Conservation (phyloP, 2,888 invertebrate species). For the Empis stercorea region DNA sequence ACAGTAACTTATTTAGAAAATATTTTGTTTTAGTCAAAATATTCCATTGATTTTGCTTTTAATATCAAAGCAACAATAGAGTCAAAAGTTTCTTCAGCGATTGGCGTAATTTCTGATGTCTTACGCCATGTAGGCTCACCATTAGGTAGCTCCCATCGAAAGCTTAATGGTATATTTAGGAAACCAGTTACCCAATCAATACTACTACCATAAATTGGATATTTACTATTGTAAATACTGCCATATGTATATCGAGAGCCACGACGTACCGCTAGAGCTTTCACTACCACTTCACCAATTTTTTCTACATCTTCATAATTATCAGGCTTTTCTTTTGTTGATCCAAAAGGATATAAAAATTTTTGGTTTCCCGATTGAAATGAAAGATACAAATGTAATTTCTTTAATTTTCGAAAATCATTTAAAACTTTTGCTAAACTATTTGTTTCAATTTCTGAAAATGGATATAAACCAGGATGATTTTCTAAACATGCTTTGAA, state of each 20-base stretch:
- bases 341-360: conserved; percentile 57
- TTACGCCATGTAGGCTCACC: conserved; percentile 5
- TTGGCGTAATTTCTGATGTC: conserved; percentile 53
- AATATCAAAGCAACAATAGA: too few species aligned
- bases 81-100: conserved; percentile 27
- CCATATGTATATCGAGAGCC: conserved; percentile 48
- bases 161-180: conserved; percentile 17
- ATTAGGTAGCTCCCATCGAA: too few species aligned
- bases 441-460: conserved; percentile 44
- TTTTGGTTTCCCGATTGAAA: conserved; percentile 67
- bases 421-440: conserved; percentile 43
- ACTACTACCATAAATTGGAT: conserved; percentile 50
- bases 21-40: too few species aligned
- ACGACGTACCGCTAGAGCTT: conserved; percentile 39
- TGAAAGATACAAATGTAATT: conserved; percentile 50
- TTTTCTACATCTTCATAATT: conserved; percentile 41
- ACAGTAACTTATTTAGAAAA: too few species aligned
- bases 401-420: conserved; percentile 31
- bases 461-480: conserved; percentile 41
- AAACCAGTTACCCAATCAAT: conserved; percentile 67
- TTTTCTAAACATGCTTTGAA: conserved; percentile 30
- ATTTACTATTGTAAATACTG: conserved; percentile 41
- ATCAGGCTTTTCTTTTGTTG: conserved; percentile 41
- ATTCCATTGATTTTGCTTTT: too few species aligned
- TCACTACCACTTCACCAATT: conserved; percentile 24